These are phyloP conservation scores for Spilosoma lubricipeda DNA, from an alignment of 2,888 invertebrate species.

Conservation along the genomic window DNA sequence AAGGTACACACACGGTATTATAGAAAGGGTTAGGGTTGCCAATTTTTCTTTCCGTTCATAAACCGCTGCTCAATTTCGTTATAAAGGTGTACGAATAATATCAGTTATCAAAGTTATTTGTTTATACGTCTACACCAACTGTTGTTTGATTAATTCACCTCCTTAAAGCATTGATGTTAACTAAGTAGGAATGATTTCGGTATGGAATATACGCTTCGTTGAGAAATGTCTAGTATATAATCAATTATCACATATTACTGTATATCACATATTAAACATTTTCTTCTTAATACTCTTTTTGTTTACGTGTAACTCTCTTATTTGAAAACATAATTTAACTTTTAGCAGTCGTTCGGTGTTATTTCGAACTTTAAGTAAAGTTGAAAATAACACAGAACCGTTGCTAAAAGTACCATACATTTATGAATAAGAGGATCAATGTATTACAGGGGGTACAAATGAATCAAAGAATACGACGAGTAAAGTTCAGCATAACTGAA, in stretches of 20 bases:
- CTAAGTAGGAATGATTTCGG: constrained; percentile 23
- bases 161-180: constrained; percentile 19
- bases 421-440: too few species aligned
- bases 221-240: neutral
- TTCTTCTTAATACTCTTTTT: too few species aligned
- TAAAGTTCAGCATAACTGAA: too few species aligned
- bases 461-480: too few species aligned
- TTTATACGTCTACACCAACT: constrained; percentile 29
- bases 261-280: neutral
- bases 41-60: constrained; percentile 4
- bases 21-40: neutral
- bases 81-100: constrained; percentile 22
- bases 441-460: too few species aligned
- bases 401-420: too few species aligned
- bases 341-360: too few species aligned
- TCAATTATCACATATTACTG: neutral
- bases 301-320: neutral
- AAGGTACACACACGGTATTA: constrained; percentile 3
- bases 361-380: too few species aligned
- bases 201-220: constrained; percentile 8
- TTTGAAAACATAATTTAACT: too few species aligned
- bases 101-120: constrained; percentile 33
- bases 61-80: neutral
- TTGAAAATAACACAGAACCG: too few species aligned
- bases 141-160: constrained; percentile 36